These are phyloP conservation scores for Palythoa caribaeorum DNA, from an alignment of 92 coral and sea anemone species.

Conservation along the genomic window DNA sequence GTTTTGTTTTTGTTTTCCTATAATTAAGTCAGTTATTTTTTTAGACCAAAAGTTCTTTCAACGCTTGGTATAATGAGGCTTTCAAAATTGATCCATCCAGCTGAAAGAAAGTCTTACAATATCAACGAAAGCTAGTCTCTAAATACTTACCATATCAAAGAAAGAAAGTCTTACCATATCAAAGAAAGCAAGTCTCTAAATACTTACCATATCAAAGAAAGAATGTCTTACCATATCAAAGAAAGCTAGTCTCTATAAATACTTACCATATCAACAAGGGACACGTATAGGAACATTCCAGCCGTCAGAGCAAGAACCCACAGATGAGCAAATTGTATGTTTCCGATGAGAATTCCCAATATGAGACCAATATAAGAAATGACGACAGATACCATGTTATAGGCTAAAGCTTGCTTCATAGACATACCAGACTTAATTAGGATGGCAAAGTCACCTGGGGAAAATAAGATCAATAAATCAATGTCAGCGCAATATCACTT, in stretches of 20 bases:
- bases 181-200: no score
- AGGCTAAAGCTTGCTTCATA: conserved; percentile 86
- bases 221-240: no score
- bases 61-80: no score
- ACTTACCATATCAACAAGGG: conserved; percentile 95
- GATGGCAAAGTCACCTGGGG: conserved; percentile 95
- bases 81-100: no score
- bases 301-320: conserved; percentile 96
- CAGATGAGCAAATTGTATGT: conserved; percentile 84
- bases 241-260: neutral
- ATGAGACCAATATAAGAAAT: conserved; percentile 88
- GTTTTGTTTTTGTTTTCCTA: no score
- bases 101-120: no score
- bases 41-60: no score
- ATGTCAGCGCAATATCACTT: no score
- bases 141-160: neutral
- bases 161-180: no score
- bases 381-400: conserved; percentile 89
- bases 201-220: neutral
- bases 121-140: no score
- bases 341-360: conserved; percentile 84
- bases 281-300: conserved; percentile 93
- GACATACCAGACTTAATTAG: conserved; percentile 94
- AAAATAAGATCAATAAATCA: neutral
- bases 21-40: no score